Conservation (phyloP, 2,113 vertebrate genomes). For the Calonectris borealis region DNA sequence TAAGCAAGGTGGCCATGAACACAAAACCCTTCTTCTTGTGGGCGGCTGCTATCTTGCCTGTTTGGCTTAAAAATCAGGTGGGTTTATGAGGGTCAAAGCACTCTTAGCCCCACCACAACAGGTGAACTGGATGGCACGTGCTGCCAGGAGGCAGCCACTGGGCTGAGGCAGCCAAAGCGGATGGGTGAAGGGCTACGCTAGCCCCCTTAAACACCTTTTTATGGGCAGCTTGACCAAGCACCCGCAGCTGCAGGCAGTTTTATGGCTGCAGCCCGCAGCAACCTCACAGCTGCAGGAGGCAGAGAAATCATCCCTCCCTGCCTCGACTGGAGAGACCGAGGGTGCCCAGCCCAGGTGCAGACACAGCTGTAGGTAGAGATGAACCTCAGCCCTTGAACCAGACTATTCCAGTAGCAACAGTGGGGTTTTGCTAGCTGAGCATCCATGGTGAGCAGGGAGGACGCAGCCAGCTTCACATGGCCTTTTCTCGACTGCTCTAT, state of each 20-base stretch:
- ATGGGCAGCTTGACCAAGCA: background rate
- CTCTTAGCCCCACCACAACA: background rate
- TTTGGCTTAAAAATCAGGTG: background rate
- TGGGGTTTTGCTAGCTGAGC: background rate
- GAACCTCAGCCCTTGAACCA: background rate
- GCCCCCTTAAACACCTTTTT: background rate
- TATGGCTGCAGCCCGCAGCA: background rate
- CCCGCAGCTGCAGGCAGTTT: background rate
- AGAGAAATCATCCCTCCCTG: background rate
- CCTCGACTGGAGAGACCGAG: background rate
- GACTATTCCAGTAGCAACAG: background rate
- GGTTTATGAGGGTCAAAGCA: background rate
- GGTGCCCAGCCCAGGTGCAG: background rate
- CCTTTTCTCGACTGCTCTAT: background rate
- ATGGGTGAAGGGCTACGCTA: background rate
- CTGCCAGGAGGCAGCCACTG: background rate
- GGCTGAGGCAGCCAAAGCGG: background rate
- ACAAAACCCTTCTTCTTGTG: background rate
- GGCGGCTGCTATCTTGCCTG: background rate
- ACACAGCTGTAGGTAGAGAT: background rate
- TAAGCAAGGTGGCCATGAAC: background rate
- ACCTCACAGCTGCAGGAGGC: background rate
- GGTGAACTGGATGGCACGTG: fast-evolving
- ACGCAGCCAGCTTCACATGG: background rate
- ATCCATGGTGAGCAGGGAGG: background rate